Evolutionary conservation across 2,888 invertebrate species (phyloP).

Genomic region (Andrena trimmerana): DNA sequence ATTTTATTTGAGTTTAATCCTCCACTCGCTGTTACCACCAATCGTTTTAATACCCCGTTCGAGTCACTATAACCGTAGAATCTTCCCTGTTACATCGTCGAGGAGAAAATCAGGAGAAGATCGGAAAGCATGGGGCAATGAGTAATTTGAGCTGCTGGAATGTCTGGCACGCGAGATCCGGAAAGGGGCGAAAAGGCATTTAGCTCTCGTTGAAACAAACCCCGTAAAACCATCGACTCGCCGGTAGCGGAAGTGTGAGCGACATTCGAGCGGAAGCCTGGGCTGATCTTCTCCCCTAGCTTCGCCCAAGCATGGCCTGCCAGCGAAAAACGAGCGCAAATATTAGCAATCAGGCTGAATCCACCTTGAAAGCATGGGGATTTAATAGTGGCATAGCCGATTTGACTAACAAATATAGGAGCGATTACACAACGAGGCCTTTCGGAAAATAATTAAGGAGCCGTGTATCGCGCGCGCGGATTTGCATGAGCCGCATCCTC

Average conservation of each 20-base stretch:
- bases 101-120: conserved; percentile 4
- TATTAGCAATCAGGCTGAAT: conserved; percentile 56
- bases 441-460: conserved; percentile 65
- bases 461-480: conserved; percentile 35
- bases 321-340: conserved; percentile 49
- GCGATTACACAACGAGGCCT: conserved; percentile 48
- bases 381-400: conserved; percentile 57
- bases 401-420: conserved; percentile 68
- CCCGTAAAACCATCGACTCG: conserved; percentile 65
- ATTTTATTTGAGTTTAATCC: no score
- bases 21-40: no score
- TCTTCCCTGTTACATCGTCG: not conserved
- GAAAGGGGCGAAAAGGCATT: conserved; percentile 38
- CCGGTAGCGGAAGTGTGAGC: conserved; percentile 24
- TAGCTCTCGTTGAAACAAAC: conserved; percentile 45
- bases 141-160: conserved; percentile 42
- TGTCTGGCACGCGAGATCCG: conserved; percentile 24
- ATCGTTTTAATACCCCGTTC: not conserved
- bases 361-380: conserved; percentile 21
- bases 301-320: conserved; percentile 26
- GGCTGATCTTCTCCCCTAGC: conserved; percentile 46
- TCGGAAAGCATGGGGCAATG: conserved; percentile 27
- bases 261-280: conserved; percentile 58
- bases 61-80: not conserved
- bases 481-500: conserved; percentile 57